phyloP scores from a whole-genome alignment of 2,113 vertebrate species.

The Empidonax traillii region DNA sequence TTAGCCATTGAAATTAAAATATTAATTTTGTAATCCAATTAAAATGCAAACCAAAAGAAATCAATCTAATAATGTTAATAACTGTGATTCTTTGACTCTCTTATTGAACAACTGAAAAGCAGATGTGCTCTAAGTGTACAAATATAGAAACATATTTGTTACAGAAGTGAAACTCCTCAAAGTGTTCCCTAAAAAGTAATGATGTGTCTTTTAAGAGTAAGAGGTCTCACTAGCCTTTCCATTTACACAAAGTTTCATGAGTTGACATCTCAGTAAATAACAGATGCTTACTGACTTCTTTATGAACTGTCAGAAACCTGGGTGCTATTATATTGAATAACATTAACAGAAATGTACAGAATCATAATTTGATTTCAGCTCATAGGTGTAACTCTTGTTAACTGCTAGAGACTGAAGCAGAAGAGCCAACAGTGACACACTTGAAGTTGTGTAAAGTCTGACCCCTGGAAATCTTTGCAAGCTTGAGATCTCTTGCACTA shows the following conservation, averaged over 20 bases:
- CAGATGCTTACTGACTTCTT: slow-evolving; percentile 22
- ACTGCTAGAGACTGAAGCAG: neutral
- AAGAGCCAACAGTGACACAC: neutral
- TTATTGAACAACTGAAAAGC: slow-evolving; percentile 55
- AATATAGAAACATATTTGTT: slow-evolving; percentile 72
- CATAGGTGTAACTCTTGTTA: neutral
- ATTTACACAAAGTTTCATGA: neutral
- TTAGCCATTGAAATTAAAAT: slow-evolving; percentile 62
- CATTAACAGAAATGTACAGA: slow-evolving; percentile 14
- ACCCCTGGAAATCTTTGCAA: neutral
- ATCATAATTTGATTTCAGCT: neutral
- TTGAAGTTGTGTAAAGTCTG: neutral
- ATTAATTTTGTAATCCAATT: slow-evolving; percentile 51
- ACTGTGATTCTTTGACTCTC: slow-evolving; percentile 62
- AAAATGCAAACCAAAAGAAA: slow-evolving; percentile 65
- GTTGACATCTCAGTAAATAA: slow-evolving; percentile 55
- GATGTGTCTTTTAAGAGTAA: slow-evolving; percentile 11
- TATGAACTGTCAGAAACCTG: neutral
- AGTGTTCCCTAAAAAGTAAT: slow-evolving; percentile 20
- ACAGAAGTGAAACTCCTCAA: slow-evolving; percentile 53
- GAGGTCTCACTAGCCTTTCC: neutral
- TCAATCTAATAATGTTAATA: slow-evolving; percentile 62
- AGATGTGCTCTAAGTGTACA: slow-evolving; percentile 55
- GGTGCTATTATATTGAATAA: neutral
- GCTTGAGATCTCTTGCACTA: neutral